These are phyloP conservation scores for Scaeva pyrastri DNA, from an alignment of 2,888 invertebrate species.

Conservation along the genomic window DNA sequence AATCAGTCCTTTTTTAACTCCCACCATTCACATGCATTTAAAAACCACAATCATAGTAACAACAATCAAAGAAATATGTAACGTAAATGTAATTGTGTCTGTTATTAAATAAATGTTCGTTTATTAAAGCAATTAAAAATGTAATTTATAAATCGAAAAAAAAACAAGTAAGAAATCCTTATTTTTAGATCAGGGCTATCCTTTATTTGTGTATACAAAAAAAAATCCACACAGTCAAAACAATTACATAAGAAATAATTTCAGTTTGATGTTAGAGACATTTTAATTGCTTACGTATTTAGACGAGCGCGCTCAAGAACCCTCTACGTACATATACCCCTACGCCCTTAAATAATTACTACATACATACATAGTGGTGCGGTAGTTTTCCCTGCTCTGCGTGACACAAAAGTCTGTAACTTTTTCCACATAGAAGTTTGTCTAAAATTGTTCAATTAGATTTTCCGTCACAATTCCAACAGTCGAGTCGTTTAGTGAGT, in stretches of 20 bases:
- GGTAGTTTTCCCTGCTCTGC: neutral
- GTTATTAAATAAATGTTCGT: neutral
- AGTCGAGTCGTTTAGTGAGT: neutral
- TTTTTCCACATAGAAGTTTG: neutral
- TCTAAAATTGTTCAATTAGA: neutral
- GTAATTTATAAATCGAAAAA: neutral
- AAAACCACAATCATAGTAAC: neutral
- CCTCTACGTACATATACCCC: too few species aligned
- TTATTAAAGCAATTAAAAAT: neutral
- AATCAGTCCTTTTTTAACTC: neutral
- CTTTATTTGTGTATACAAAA: neutral
- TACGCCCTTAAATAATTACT: too few species aligned
- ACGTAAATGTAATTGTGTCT: neutral
- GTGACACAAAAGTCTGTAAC: neutral
- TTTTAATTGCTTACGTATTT: neutral
- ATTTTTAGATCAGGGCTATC: neutral
- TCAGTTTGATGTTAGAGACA: neutral
- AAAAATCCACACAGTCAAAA: neutral
- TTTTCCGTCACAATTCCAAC: neutral
- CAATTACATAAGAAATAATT: slow-evolving; percentile 5
- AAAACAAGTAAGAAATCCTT: neutral
- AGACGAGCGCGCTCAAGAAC: neutral
- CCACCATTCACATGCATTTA: neutral
- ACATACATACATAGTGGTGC: too few species aligned
- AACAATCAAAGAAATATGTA: neutral